phyloP scores from a whole-genome alignment of 2,797 vertebrate genomes.

The Poecilia picta region DNA sequence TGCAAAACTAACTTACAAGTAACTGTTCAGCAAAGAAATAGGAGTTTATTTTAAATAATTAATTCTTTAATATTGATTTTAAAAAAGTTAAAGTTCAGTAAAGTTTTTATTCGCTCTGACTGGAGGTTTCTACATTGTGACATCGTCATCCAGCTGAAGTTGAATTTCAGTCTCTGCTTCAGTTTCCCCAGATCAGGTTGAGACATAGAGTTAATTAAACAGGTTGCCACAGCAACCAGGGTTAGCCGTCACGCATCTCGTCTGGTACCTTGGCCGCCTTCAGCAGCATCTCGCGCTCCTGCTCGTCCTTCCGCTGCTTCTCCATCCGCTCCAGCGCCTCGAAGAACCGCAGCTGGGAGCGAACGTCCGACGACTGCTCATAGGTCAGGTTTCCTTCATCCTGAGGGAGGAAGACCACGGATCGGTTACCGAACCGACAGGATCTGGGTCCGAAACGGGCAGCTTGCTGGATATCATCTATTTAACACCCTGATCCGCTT shows the following conservation, averaged over 20 bases:
- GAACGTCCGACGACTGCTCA: constrained; percentile 81
- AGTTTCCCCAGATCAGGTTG: neutral
- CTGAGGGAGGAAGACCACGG: constrained; percentile 48
- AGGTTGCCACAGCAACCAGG: neutral
- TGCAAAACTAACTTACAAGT: too few relatives aligned
- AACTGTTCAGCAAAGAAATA: too few relatives aligned
- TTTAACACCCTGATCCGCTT: too few relatives aligned
- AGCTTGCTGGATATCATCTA: neutral
- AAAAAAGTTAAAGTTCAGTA: too few relatives aligned
- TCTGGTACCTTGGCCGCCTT: constrained; percentile 83
- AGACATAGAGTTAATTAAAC: neutral
- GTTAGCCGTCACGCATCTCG: too few relatives aligned
- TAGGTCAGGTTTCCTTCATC: constrained; percentile 76
- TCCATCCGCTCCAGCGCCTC: constrained; percentile 85
- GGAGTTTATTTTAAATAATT: too few relatives aligned
- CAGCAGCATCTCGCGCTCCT: constrained; percentile 86
- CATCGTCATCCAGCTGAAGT: neutral
- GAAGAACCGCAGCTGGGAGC: constrained; percentile 85
- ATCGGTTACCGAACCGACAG: neutral
- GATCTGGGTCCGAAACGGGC: neutral
- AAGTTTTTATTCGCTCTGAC: too few relatives aligned
- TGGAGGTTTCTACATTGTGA: neutral
- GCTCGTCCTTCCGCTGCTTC: constrained; percentile 87
- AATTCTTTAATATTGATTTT: too few relatives aligned
- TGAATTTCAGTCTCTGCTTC: neutral